Base-by-base conservation (phyloP, 2,113 vertebrate genomes). In the Gopherus evgoodei region DNA sequence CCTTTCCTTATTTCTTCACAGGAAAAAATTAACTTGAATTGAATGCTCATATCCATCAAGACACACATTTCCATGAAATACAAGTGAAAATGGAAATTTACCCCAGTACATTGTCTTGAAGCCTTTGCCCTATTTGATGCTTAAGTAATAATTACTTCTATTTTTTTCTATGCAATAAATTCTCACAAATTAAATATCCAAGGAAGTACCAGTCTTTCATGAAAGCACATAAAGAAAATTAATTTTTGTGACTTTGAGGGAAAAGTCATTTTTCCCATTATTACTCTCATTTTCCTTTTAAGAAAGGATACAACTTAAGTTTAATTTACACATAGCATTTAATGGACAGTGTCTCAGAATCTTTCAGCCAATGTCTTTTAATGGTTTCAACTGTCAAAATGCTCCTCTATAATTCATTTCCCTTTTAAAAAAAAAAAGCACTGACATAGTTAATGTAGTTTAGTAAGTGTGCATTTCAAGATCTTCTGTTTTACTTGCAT, bases 311-410 rank as follows among this genome's bases (percentile, higher is more conserved):
- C 12, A 49, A 49, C 44, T 44, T 35, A 38, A 47, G 11, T 80
- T 27, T 72, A 72, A 80, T 10, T 44, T 80, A 31, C 42, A n/a
- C 54, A 86, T 76, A 62, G 54, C 31, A 59, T 44, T 84, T 62
- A 27, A 84, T 6, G 95, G 97, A 94, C 95, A 97, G 97, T 95
- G 94, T 97, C 96, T 97, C 90, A 94, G 93, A 94, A 93, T 97
- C 96, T 97, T 97, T 93, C 86, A 95, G 91, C 91, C 92, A 93
- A 81, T 86, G 83, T 94, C 98, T 98, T 31, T 97, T 98, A 97
- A 98, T 98, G 97, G 97, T 88, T 87, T 84, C 95, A 92, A 96
- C 96, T 97, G 97, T 96, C 97, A 97, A 91, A 87, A 87, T 90
- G 93, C 88, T 97, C 90, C 94, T 89, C 91, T 94, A 95, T 95